Base-by-base conservation (phyloP, 2,888 invertebrate genomes). In the Tetranychus truncatus region DNA sequence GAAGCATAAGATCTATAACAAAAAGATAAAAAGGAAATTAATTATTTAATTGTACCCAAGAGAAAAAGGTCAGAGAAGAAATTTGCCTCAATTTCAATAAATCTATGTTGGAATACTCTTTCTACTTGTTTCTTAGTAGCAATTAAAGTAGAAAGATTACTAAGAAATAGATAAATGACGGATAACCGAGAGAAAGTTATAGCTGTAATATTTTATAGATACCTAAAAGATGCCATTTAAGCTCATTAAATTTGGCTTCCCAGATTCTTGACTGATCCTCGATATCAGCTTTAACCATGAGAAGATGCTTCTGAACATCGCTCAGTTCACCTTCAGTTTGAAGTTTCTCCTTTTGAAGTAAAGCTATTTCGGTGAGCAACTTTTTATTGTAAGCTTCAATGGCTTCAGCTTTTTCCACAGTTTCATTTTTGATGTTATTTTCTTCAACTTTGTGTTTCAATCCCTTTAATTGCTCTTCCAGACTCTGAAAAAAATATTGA, bases 341-440 rank as follows among this genome's bases (percentile, higher is more conserved):
- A n/a, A 67, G n/a, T 74, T 74, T 75, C 45, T 75, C 75, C 34
- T 75, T 21, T 34, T 72, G 45, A n/a, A 75, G 71, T 34, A 21
- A 15, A 55, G 71, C 46, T 9, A 75, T 75, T 34, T 75, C 75
- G 15, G 18, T 75, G 45, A 75, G 55, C 4, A 75, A 46, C 46
- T 75, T 75, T 46, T 72, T 75, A 21, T 71, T 75, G 5, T 66
- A 44, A 45, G 44, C 74, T 67, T 74, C 69, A 45, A 45, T 69
- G n/a, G 67, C 20, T 21, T 66, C 44, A 5, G 20, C 20, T 67
- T 74, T 74, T 15, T 69, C 69, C 34, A 24, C 69, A 18, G 20
- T 69, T 15, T 71, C 21, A 67, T 8, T 55, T 7, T 75, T 24
- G 18, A n/a, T 45, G 20, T 65, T n/a, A 15, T 73, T 44, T 18